A percentile compares a stretch with the other conserved stretches of the same genome.
These are phyloP conservation scores for Brachypodius melanocephalos DNA, from an alignment of 2,113 vertebrate species.

Conservation along the genomic window DNA sequence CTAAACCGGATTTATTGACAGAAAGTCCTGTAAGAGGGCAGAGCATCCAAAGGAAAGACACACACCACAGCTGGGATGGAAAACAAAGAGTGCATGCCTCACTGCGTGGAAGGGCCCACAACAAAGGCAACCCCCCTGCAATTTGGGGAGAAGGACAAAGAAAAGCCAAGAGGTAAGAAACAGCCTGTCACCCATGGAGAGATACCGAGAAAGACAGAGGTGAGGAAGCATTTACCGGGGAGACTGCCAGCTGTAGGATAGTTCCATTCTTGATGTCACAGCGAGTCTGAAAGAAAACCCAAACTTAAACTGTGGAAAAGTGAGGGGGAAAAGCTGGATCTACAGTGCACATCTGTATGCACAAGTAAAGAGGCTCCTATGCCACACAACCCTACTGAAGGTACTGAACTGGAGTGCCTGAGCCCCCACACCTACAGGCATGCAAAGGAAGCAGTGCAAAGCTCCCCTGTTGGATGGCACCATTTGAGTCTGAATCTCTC, in stretches of 20 bases:
- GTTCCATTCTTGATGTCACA: slow-evolving; percentile 96
- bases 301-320: background rate
- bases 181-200: background rate
- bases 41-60: background rate
- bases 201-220: background rate
- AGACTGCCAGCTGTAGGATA: slow-evolving; percentile 93
- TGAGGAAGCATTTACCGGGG: slow-evolving; percentile 78
- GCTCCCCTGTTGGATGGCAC: background rate
- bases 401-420: background rate
- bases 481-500: background rate
- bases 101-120: background rate
- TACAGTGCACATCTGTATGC: background rate
- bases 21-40: background rate
- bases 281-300: slow-evolving; percentile 83
- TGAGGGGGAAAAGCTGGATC: accelerated
- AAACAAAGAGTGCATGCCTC: background rate
- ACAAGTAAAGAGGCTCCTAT: background rate
- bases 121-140: background rate
- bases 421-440: background rate
- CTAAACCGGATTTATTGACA: background rate
- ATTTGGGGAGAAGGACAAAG: background rate
- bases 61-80: background rate
- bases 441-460: background rate
- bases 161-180: background rate
- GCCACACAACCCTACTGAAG: background rate